phyloP scores from a whole-genome alignment of 2,888 invertebrate genomes.

The Netelia melanura region DNA sequence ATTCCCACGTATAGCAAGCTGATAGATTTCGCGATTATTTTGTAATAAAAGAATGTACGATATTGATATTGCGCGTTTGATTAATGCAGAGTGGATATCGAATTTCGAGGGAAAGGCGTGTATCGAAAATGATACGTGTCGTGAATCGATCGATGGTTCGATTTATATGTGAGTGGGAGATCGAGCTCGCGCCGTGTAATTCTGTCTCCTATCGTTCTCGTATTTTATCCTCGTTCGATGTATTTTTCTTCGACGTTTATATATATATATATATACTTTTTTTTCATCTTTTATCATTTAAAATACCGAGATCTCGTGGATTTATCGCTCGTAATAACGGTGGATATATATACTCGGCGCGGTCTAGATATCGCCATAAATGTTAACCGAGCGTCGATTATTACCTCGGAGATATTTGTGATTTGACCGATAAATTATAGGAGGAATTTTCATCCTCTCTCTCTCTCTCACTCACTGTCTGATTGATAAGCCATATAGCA shows the following conservation, averaged over 20 bases:
- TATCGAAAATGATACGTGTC: not conserved
- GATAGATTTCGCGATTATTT: too few species aligned
- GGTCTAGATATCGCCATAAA: conserved; percentile 28
- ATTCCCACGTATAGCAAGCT: too few species aligned
- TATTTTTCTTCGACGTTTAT: not conserved
- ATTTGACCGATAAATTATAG: conserved; percentile 59
- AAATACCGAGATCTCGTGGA: conserved; percentile 23
- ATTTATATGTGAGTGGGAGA: conserved; percentile 22
- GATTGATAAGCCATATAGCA: not conserved
- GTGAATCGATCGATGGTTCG: not conserved
- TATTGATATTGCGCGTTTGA: too few species aligned
- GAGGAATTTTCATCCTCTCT: conserved; percentile 41
- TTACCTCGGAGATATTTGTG: conserved; percentile 54
- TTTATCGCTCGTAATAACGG: conserved; percentile 60
- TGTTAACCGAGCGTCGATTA: conserved; percentile 48
- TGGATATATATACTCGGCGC: conserved; percentile 1
- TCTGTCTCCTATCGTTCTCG: not conserved
- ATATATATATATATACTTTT: not conserved
- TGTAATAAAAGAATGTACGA: too few species aligned
- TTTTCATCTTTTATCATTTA: not conserved
- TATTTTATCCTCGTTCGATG: conserved; percentile 14
- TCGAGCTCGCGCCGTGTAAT: conserved; percentile 17
- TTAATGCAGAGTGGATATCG: too few species aligned
- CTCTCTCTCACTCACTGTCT: not conserved
- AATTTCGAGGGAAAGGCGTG: too few species aligned